phyloP scores from a whole-genome alignment of 2,113 vertebrate species.

The Neopipo cinnamomea region DNA sequence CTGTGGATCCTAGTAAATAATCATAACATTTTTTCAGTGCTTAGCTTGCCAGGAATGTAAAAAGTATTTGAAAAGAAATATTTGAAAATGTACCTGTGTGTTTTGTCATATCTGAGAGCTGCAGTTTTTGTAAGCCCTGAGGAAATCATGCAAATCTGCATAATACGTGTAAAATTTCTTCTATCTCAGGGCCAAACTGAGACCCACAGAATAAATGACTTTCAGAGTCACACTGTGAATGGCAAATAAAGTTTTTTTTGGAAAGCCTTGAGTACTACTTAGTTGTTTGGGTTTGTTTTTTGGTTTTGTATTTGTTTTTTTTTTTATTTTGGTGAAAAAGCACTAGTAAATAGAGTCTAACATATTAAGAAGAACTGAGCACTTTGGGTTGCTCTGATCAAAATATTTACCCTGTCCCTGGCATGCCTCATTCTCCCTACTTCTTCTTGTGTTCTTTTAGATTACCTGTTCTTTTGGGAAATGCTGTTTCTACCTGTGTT shows the following conservation, averaged over 20 bases:
- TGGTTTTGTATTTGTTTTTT: neutral
- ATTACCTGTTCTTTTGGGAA: neutral
- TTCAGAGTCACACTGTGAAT: neutral
- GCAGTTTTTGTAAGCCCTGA: neutral
- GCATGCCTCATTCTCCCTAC: neutral
- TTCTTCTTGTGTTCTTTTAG: neutral
- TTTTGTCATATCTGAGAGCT: neutral
- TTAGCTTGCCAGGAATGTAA: neutral
- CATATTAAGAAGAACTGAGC: neutral
- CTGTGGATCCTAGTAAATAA: neutral
- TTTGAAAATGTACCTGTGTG: neutral
- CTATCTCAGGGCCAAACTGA: neutral
- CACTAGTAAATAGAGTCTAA: neutral
- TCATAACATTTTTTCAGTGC: neutral
- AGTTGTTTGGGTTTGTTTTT: neutral
- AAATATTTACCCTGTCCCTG: neutral
- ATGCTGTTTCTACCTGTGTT: neutral
- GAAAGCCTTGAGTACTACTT: neutral
- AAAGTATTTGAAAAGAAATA: neutral
- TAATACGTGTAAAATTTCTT: neutral
- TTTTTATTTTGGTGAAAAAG: neutral
- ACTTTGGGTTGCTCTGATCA: neutral
- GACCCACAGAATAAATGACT: neutral
- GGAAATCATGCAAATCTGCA: neutral
- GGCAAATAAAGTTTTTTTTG: neutral